Conservation (phyloP, 2,797 vertebrate genomes). For the Clarias pachynema region DNA sequence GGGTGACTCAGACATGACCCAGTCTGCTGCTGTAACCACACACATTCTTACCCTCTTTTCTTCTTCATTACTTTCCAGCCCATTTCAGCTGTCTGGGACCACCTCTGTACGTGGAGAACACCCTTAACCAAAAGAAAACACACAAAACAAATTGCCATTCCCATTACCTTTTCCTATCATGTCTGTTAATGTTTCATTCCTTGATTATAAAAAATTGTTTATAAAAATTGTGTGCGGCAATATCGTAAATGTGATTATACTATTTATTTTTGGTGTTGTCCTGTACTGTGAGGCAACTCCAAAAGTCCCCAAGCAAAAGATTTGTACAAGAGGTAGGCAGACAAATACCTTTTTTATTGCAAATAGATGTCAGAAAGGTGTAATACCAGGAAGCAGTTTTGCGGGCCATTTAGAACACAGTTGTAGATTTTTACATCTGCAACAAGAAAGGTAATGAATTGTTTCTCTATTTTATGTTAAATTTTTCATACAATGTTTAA, state of each 20-base stretch:
- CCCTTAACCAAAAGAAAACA: background rate
- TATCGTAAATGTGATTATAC: background rate
- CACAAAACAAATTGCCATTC: slow-evolving; percentile 4
- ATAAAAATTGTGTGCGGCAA: background rate
- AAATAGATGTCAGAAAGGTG: background rate
- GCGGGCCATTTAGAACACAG: background rate
- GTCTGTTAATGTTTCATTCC: slow-evolving; percentile 57
- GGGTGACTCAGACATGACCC: slow-evolving; percentile 78
- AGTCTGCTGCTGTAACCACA: slow-evolving; percentile 68
- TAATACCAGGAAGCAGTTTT: background rate
- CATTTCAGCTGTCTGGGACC: slow-evolving; percentile 76
- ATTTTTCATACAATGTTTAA: background rate
- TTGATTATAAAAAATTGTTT: background rate
- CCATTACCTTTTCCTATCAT: slow-evolving; percentile 45
- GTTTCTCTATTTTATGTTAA: background rate
- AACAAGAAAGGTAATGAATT: background rate
- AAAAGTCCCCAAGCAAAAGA: background rate
- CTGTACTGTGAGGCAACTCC: background rate
- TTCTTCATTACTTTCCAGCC: slow-evolving; percentile 72
- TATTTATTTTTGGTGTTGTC: background rate
- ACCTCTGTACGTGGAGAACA: slow-evolving; percentile 59
- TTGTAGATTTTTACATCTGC: background rate
- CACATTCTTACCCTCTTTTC: slow-evolving; percentile 66
- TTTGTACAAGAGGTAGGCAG: background rate
- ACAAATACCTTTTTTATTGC: background rate